A percentile compares a stretch with the other conserved stretches of the same genome.
These are phyloP conservation scores for Meteorus colon DNA, from an alignment of 2,888 invertebrate species.

Conservation along the genomic window DNA sequence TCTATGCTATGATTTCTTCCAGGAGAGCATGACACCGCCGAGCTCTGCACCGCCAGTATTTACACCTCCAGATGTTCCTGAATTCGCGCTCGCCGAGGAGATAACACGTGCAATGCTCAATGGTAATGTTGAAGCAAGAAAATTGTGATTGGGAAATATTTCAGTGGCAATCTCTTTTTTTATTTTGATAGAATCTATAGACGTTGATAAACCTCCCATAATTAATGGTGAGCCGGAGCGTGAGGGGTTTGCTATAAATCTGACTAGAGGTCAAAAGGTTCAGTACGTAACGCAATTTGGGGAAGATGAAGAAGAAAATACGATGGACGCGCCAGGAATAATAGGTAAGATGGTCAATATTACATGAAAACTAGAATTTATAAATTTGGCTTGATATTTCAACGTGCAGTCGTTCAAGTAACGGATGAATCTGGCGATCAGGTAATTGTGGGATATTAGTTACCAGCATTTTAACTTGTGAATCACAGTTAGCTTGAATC, in stretches of 20 bases:
- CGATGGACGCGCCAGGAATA: slow-evolving; percentile 64
- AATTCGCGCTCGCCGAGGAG: slow-evolving; percentile 72
- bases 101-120: slow-evolving; percentile 61
- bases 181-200: neutral
- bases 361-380: neutral
- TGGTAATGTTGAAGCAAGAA: slow-evolving; percentile 53
- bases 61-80: slow-evolving; percentile 81
- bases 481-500: neutral
- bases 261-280: slow-evolving; percentile 82
- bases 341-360: slow-evolving; percentile 60
- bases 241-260: slow-evolving; percentile 81
- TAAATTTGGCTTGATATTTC: slow-evolving; percentile 46
- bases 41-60: slow-evolving; percentile 85
- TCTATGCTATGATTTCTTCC: slow-evolving; percentile 27
- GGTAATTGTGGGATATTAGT: slow-evolving; percentile 58
- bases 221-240: slow-evolving; percentile 60
- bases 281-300: slow-evolving; percentile 85
- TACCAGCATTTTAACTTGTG: slow-evolving; percentile 1
- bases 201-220: slow-evolving; percentile 54
- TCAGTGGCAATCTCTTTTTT: neutral
- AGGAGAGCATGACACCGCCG: slow-evolving; percentile 82
- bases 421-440: slow-evolving; percentile 67
- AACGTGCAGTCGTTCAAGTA: slow-evolving; percentile 66
- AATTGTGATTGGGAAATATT: neutral
- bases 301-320: slow-evolving; percentile 68